Base-by-base conservation (phyloP, 2,797 vertebrate genomes). In the Aplochiton taeniatus region DNA sequence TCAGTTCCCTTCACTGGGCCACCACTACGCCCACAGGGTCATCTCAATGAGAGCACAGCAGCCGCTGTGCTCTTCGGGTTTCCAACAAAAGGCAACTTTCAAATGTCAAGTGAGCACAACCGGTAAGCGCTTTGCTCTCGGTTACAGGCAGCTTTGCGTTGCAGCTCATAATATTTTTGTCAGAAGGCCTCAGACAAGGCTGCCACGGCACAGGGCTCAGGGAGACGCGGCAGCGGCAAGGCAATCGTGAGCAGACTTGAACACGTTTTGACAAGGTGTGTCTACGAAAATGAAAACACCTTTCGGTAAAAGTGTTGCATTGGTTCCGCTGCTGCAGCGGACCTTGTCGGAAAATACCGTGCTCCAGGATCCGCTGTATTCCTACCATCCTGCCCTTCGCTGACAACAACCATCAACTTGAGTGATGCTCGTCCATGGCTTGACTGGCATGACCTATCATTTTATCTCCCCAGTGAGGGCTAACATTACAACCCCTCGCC, bases 241-340 rank as follows among this genome's bases (percentile, higher is more conserved):
- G 50, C 74, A 69, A 80, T 63, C 65, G 72, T 80, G 58, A 53
- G 61, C 63, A 77, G 69, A 79, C 72, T 80, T 74, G 80, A 77
- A 88, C 84, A 81, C 57, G 65, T 64, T 79, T 62, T 75, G 85
- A 89, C 74, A 69, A 77, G 63, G 65, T 20, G 59, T 68, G 80
- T 78, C 68, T 74, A 72, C 31, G 85, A 80, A 87, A 87, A 73
- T 77, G 55, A 85, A 83, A 83, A 71, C 54, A 70, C 56, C 64
- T 78, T 61, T 68, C 50, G 75, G 58, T 65, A 56, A 81, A 79
- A 79, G 66, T 75, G 82, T 81, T 72, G 72, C 80, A 82, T 79
- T 69, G 11, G 41, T 73, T 77, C 73, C 49, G 47, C 62, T 70
- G 72, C 72, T 75, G 65, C 66, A 67, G 45, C 50, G 70, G 70